Conservation (phyloP, 2,113 vertebrate species). For the Platycercus adscitus region DNA sequence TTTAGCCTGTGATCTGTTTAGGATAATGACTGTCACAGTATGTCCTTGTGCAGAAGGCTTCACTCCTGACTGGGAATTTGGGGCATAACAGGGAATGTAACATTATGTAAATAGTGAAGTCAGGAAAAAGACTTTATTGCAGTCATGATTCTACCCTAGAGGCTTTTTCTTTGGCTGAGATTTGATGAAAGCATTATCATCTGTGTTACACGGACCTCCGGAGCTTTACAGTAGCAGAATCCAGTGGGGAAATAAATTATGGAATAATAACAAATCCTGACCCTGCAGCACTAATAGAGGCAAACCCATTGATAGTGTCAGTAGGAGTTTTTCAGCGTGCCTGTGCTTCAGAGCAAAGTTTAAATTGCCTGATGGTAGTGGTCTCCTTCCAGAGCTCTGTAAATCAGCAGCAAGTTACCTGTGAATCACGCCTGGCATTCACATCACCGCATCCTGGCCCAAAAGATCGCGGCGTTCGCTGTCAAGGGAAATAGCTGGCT, state of each 20-base stretch:
- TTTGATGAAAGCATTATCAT: constrained; percentile 23
- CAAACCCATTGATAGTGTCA: neutral
- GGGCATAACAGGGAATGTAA: neutral
- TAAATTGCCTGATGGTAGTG: neutral
- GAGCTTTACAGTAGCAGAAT: constrained; percentile 28
- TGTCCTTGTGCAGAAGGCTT: neutral
- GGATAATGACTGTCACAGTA: neutral
- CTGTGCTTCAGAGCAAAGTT: neutral
- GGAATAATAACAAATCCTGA: neutral
- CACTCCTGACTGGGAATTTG: neutral
- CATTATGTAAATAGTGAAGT: neutral
- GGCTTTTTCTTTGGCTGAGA: constrained; percentile 9
- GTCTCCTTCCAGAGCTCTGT: neutral
- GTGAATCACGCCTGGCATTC: neutral
- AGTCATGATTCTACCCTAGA: neutral
- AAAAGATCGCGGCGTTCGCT: neutral
- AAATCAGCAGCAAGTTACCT: neutral
- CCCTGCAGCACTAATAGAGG: neutral
- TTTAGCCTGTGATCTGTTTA: neutral
- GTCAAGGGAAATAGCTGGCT: constrained; percentile 49
- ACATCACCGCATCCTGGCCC: neutral
- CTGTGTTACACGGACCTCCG: constrained; percentile 1
- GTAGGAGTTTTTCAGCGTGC: neutral
- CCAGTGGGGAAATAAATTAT: neutral
- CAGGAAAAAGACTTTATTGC: constrained; percentile 18